Base-by-base conservation (phyloP, 2,888 invertebrate species). In the Oligia fasciuncula region DNA sequence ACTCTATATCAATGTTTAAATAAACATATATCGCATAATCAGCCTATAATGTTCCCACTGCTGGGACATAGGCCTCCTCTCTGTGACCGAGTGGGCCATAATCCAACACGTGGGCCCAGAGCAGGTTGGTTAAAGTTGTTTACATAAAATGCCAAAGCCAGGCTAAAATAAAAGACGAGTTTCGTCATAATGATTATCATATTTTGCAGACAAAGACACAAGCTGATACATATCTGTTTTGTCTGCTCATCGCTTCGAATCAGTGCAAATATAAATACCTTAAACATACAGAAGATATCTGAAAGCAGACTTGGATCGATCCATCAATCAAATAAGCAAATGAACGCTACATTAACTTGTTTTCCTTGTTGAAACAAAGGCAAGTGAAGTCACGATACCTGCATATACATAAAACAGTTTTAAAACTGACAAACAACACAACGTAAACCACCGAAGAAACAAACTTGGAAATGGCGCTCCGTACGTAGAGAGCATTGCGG, bases 241-340 rank as follows among this genome's bases (percentile, higher is more conserved):
- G 60, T 60, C 46, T 51, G 72, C 13, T 71, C 54, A 60, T 76
- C 85, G 29, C 29, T 63, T 70, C 60, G 73, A 63, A 82, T 84
- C 57, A 82, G 73, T 70, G 73, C 66, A 75, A 73, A 78, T 65
- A 82, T 73, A 73, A 77, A n/a, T n/a, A n/a, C n/a, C n/a, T n/a
- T n/a, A n/a, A n/a, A 69, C 67, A 75, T 49, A 78, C 83, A 81
- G 81, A 77, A 71, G 73, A 54, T 54, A 69, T 77, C 77, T 80
- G 68, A 80, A 69, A 73, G 23, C 70, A 72, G 29, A 73, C 70
- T 62, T 46, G 14, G 51, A 79, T 62, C 79, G 72, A 85, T 82
- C 76, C 73, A 86, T 85, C 83, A 85, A 85, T 85, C 85, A 85
- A 69, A 83, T 29, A 79, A 77, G 77, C 77, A 80, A 73, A 83